Percentiles rank a stretch among this genome's conserved stretches.
Evolutionary conservation across 2,797 vertebrate genomes (phyloP).

Genomic region (Catamblyrhynchus diadema): DNA sequence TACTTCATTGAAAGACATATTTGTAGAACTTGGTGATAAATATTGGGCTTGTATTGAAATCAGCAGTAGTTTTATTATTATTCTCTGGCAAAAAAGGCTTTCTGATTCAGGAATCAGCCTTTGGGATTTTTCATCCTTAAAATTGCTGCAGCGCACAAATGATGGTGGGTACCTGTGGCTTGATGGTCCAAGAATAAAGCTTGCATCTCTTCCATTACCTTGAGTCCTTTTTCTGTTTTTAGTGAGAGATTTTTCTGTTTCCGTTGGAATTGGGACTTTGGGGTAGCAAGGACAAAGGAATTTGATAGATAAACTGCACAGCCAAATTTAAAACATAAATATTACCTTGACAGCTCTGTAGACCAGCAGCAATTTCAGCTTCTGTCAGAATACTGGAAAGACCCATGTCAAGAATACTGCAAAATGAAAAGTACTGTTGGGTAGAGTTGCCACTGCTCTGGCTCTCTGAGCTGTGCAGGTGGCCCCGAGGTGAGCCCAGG

Average conservation of each 20-base stretch:
- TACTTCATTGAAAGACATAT: background rate
- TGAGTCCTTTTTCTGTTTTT: background rate
- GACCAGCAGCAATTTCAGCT: conserved; percentile 77
- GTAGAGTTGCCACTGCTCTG: background rate
- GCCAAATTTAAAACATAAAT: background rate
- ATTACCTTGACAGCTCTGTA: conserved; percentile 82
- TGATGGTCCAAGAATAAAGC: background rate
- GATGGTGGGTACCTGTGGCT: background rate
- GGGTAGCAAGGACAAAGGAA: background rate
- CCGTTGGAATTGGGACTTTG: background rate
- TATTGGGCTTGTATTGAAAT: background rate
- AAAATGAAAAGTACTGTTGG: background rate
- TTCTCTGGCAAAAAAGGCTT: background rate
- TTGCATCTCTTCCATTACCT: background rate
- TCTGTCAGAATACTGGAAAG: conserved; percentile 78
- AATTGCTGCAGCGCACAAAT: background rate
- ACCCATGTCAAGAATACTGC: conserved; percentile 69
- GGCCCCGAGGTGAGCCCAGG: background rate
- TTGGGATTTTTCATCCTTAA: background rate
- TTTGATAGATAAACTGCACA: background rate
- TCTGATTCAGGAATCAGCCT: background rate
- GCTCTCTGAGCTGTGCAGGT: background rate
- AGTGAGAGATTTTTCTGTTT: background rate
- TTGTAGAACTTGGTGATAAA: background rate
- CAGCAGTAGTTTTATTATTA: background rate